Conservation (phyloP, 2,113 vertebrate species). For the Cercocebus atys region DNA sequence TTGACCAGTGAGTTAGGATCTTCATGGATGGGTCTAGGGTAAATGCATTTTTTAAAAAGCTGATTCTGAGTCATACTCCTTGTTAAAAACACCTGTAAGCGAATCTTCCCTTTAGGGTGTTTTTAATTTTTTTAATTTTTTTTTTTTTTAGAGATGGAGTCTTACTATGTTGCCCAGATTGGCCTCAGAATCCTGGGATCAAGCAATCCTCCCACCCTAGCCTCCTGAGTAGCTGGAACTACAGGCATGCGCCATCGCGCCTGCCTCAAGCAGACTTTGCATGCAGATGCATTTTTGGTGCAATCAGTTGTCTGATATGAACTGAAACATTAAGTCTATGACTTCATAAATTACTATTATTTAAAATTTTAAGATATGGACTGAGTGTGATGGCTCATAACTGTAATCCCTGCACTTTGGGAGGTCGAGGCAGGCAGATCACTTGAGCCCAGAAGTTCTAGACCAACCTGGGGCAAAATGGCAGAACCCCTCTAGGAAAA, state of each 20-base stretch:
- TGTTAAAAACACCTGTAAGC: neutral
- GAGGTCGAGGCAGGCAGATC: too few relatives aligned
- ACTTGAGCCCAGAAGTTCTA: too few relatives aligned
- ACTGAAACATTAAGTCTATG: conserved; percentile 5
- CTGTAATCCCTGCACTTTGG: too few relatives aligned
- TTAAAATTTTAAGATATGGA: neutral
- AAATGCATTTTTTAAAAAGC: neutral
- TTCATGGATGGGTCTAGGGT: neutral
- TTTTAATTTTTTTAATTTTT: neutral
- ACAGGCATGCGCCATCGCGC: accelerated
- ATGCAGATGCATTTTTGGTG: neutral
- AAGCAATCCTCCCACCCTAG: neutral
- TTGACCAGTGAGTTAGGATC: neutral
- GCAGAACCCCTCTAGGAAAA: too few relatives aligned
- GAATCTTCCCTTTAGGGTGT: neutral
- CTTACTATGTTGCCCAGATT: neutral
- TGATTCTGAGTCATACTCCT: neutral
- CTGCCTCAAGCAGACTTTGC: neutral
- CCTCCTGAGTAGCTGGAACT: neutral
- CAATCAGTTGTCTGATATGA: neutral
- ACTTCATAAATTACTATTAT: neutral
- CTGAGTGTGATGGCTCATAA: too few relatives aligned
- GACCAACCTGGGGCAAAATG: too few relatives aligned
- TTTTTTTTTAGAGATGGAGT: neutral
- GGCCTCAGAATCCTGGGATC: neutral